Conservation (phyloP, 2,113 vertebrate genomes). For the Gobio gobio region DNA sequence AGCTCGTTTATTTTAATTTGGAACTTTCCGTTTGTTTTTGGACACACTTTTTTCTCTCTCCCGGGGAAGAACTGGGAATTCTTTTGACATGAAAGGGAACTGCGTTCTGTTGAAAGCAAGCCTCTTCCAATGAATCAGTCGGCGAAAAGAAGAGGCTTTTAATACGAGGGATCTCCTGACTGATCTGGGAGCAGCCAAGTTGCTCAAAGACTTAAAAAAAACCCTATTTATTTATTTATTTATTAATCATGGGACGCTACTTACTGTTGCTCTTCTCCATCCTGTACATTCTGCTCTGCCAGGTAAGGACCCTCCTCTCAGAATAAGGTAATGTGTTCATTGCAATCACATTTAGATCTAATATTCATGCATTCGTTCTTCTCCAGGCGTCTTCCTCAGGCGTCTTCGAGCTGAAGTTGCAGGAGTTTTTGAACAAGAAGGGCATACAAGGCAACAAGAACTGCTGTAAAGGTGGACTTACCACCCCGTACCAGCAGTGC, state of each 20-base stretch:
- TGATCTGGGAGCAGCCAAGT: slow-evolving; percentile 54
- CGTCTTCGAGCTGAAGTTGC: slow-evolving; percentile 95
- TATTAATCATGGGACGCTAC: slow-evolving; percentile 84
- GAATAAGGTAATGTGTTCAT: neutral
- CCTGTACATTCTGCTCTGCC: slow-evolving; percentile 82
- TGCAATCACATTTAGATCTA: neutral
- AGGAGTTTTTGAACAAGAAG: slow-evolving; percentile 97
- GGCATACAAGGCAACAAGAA: slow-evolving; percentile 88
- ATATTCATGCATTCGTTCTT: slow-evolving; percentile 48
- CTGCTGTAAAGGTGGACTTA: slow-evolving; percentile 83
- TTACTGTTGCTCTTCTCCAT: slow-evolving; percentile 79
- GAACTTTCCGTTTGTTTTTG: slow-evolving; percentile 33
- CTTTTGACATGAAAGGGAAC: slow-evolving; percentile 69
- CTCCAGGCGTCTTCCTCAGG: slow-evolving; percentile 64
- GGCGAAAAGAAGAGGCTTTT: slow-evolving; percentile 64
- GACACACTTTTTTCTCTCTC: slow-evolving; percentile 61
- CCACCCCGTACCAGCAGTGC: slow-evolving; percentile 83
- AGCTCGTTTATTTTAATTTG: neutral
- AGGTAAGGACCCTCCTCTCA: slow-evolving; percentile 78
- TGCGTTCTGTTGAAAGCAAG: slow-evolving; percentile 66
- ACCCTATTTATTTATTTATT: slow-evolving; percentile 68
- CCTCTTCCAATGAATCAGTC: slow-evolving; percentile 70
- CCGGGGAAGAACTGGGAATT: slow-evolving; percentile 49
- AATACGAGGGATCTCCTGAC: slow-evolving; percentile 62
- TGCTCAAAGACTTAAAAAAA: slow-evolving; percentile 54